phyloP scores from a whole-genome alignment of 2,113 vertebrate species.

The Crotalus horridus region DNA sequence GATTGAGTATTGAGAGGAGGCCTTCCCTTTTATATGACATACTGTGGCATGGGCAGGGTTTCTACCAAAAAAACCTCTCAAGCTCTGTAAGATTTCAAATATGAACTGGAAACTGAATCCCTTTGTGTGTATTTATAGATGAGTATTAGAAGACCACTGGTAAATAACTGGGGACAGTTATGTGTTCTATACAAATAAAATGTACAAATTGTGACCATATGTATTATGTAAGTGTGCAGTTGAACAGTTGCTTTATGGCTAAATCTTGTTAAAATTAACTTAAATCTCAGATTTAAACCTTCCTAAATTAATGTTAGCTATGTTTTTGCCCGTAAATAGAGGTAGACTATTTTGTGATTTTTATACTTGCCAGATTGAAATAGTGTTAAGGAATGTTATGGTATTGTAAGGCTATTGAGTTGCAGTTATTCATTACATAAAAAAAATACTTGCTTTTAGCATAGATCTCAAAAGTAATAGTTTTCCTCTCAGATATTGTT shows the following conservation, averaged over 20 bases:
- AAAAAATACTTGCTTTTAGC: background rate
- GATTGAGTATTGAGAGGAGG: background rate
- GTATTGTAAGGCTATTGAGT: background rate
- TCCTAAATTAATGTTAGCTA: background rate
- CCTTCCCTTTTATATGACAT: background rate
- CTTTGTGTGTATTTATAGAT: background rate
- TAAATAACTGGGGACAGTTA: background rate
- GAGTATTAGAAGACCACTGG: background rate
- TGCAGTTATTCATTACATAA: background rate
- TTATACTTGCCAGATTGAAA: constrained; percentile 9
- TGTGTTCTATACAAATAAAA: background rate
- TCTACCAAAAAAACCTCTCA: background rate
- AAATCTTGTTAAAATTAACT: background rate
- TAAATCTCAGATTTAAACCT: background rate
- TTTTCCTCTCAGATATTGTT: background rate
- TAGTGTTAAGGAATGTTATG: background rate
- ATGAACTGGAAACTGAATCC: background rate
- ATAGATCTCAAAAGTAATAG: background rate
- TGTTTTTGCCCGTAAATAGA: background rate
- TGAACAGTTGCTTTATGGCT: background rate
- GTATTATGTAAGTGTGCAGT: background rate
- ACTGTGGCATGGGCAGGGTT: background rate
- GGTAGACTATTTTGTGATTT: background rate
- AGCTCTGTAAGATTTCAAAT: background rate
- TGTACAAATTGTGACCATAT: background rate